Base-by-base conservation (phyloP, 1,140 invertebrate genomes). In the Micrasema minimum region DNA sequence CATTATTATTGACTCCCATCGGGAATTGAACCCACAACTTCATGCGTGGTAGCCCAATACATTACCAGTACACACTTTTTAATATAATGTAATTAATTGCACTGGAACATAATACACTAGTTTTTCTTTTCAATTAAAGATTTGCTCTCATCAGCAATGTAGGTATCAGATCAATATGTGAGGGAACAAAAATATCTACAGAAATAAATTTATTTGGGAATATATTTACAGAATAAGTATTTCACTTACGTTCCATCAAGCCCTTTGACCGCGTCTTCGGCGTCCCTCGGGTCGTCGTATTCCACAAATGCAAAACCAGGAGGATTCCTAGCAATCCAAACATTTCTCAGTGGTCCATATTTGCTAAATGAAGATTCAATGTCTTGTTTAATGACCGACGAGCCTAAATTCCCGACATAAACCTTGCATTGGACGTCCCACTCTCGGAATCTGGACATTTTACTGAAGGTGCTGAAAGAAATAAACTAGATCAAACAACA, bases 241-340 rank as follows among this genome's bases (percentile, higher is more conserved):
- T 48, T 53, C 22, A 88, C 92, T 90, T 86, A 95, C 91, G 93
- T 94, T 87, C 97, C 97, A 86, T 99, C 96, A 68, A 99, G 84
- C 46, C 91, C 95, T 77, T 94, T 86, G 16, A 97, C 95, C 64
- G 97, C 94, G 86, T 99, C 97, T 83, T 98, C 96, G 11, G 97
- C 97, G 85, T 99, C 98, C 74, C 97, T 88, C 7, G 94, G 90
- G 82, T 99, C 97, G 85, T 99, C 97, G 86, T 95, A 99, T 85
- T 99, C 98, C 16, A 99, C 93, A 86, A 99, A 99, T 10, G 96
- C 97, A 86, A 99, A 99, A 7, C 97, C 93, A 11, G 94, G 95
- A 38, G 95, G 95, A 82, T 96, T 96, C 79, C 93, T 85, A 0
- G 97, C 96, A 16, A 99, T 96, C 97, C 97, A 99, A 9, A 99